Percentiles rank a stretch among this genome's conserved stretches.
Conservation (phyloP, 2,113 vertebrate genomes). For the Urocolius indicus region DNA sequence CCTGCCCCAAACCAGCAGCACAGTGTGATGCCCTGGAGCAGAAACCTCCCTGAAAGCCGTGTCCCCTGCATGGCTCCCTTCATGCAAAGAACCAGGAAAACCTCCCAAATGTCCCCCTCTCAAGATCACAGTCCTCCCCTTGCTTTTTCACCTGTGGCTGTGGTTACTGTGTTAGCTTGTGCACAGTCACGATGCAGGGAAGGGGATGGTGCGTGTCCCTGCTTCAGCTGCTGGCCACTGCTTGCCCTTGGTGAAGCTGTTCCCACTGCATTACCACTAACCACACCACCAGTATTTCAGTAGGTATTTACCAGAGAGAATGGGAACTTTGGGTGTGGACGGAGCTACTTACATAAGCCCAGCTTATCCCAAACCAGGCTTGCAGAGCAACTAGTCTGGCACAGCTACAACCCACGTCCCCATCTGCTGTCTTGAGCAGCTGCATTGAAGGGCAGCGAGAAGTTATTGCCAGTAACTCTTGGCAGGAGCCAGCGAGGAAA, state of each 20-base stretch:
- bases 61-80: not conserved
- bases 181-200: not conserved
- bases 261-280: not conserved
- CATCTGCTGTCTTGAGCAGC: conserved; percentile 59
- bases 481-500: conserved; percentile 30
- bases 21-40: not conserved
- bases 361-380: not conserved
- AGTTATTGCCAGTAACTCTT: conserved; percentile 51
- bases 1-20: not conserved
- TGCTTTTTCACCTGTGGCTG: not conserved
- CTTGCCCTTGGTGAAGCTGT: not conserved
- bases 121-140: not conserved
- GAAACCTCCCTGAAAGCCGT: not conserved
- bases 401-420: conserved; percentile 28
- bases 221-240: not conserved
- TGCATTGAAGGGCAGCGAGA: conserved; percentile 44
- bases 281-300: not conserved
- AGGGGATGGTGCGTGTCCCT: not conserved
- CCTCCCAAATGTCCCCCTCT: not conserved
- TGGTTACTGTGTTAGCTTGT: not conserved
- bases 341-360: not conserved
- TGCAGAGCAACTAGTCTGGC: conserved; percentile 34
- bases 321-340: not conserved
- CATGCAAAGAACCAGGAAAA: not conserved
- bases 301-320: not conserved